These are phyloP conservation scores for Leucosticte australis DNA, from an alignment of 2,113 vertebrate species.

Conservation along the genomic window DNA sequence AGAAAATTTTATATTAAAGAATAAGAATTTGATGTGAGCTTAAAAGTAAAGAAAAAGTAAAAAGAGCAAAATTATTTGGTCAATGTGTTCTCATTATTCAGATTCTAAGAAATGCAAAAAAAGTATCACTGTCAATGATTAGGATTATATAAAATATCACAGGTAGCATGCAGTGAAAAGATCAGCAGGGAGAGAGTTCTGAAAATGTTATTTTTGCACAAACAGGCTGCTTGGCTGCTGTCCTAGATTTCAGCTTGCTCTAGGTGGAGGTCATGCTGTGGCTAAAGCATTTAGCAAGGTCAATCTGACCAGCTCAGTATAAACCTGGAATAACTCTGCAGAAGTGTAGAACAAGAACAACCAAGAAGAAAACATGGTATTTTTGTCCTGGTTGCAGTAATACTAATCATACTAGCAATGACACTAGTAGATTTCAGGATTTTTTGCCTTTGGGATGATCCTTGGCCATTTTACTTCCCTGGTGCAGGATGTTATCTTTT, in stretches of 20 bases:
- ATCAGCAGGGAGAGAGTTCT: background rate
- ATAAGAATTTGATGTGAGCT: background rate
- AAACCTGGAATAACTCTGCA: background rate
- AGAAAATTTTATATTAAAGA: background rate
- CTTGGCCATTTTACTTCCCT: background rate
- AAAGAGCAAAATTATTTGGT: background rate
- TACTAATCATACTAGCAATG: background rate
- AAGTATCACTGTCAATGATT: background rate
- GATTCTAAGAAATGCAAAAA: background rate
- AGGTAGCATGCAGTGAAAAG: background rate
- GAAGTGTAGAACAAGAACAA: background rate
- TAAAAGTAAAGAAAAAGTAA: background rate
- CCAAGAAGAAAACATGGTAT: background rate
- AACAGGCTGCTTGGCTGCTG: background rate
- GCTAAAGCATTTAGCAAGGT: conserved; percentile 26
- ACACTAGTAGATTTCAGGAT: background rate
- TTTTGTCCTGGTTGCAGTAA: background rate
- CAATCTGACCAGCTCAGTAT: background rate
- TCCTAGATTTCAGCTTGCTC: conserved; percentile 1
- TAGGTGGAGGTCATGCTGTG: conserved; percentile 7
- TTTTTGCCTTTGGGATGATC: background rate
- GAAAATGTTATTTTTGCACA: conserved; percentile 7
- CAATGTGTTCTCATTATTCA: background rate
- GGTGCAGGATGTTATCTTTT: background rate
- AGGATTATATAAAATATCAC: background rate